Conservation (phyloP, 1,140 invertebrate species). For the Zaprionus capensis region DNA sequence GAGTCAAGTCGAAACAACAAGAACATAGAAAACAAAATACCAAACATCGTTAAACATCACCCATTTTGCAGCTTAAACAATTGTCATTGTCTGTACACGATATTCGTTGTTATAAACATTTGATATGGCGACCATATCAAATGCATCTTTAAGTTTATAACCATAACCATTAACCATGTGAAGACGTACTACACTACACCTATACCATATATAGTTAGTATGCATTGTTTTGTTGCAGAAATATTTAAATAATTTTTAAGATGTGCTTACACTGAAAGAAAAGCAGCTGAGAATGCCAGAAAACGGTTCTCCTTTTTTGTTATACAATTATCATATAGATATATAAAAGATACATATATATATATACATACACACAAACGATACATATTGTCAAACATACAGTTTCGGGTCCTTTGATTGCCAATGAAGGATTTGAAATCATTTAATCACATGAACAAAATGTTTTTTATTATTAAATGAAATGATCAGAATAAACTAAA, state of each 20-base stretch:
- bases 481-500: conserved; percentile 66
- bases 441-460: conserved; percentile 72
- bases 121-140: conserved; percentile 38
- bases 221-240: conserved; percentile 51
- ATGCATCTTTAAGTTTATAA: conserved; percentile 62
- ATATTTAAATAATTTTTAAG: conserved; percentile 54
- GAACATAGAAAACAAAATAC: conserved; percentile 24
- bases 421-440: conserved; percentile 43
- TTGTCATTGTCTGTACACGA: conserved; percentile 31
- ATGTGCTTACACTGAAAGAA: conserved; percentile 36
- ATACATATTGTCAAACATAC: conserved; percentile 5
- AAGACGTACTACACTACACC: conserved; percentile 20
- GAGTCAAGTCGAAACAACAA: conserved; percentile 45
- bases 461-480: conserved; percentile 75
- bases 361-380: conserved; percentile 56
- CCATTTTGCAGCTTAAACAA: conserved; percentile 21
- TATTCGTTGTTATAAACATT: conserved; percentile 60
- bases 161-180: conserved; percentile 33
- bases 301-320: conserved; percentile 69
- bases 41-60: conserved; percentile 49
- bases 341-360: conserved; percentile 56
- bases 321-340: conserved; percentile 71
- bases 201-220: conserved; percentile 27
- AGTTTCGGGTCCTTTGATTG: conserved; percentile 43
- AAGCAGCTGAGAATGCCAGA: conserved; percentile 30